Evolutionary conservation across 2,888 invertebrate species (phyloP), one percentile per base, ranked within the genome.

Genomic region (Margaritifera margaritifera): DNA sequence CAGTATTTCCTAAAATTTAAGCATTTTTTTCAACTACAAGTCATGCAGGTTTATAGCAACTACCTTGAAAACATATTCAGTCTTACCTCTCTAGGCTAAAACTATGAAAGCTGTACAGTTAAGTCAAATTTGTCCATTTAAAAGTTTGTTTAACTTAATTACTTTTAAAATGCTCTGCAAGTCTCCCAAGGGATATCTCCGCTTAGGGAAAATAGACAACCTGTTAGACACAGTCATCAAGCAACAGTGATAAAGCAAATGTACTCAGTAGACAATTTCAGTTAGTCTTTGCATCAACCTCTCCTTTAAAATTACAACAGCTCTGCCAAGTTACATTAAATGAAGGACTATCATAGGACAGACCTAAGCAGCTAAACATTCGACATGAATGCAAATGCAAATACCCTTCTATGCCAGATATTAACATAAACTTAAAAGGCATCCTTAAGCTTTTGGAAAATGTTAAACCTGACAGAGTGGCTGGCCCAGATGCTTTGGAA

Each of bases 401-500:
- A 42, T 31, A 31, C 15, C 68, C 56, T 18, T 53, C 31, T 22
- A 68, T 62, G 62, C 27, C 11, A 20, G 52, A 53, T n/a, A 63
- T 63, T n/a, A n/a, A 19, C 20, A 64, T 60, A 3, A 31, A 59
- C 24, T 56, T 54, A 15, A 56, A 42, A 25, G 64, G 55, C 25
- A 52, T 69, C 25, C n/a, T 50, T 19, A 64, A 69, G 42, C n/a
- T 64, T 27, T 50, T 60, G 0, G 24, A 54, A 53, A 64, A 56
- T 51, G 50, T 64, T 25, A 69, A 59, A 19, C 25, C 62, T 19
- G 64, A 58, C 22, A 60, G 60, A 55, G 60, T 60, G 24, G 64
- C 60, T 52, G 64, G 64, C 15, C 68, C 58, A 55, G 68, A 64
- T 22, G 22, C 51, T 22, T 24, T 69, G 24, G 59, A 53, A 60